phyloP scores from a whole-genome alignment of 2,888 invertebrate genomes.

The Steinernema hermaphroditum region DNA sequence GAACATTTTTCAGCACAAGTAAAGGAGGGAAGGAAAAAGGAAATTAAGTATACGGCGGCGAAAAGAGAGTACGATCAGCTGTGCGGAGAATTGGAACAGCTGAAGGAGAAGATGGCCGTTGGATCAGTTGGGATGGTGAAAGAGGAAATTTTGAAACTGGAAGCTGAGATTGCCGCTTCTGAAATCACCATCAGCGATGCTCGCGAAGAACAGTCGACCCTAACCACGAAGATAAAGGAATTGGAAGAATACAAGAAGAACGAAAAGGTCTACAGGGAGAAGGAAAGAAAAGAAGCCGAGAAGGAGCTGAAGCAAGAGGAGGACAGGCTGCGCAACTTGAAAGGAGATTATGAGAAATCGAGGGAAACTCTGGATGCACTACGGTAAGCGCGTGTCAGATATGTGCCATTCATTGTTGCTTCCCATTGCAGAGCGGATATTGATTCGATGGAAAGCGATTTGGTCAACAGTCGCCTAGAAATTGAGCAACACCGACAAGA shows the following conservation, averaged over 20 bases:
- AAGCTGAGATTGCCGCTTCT: constrained; percentile 33
- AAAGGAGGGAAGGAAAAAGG: too few relatives aligned
- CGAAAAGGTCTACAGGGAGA: constrained; percentile 39
- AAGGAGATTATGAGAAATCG: constrained; percentile 32
- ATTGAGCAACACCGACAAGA: neutral
- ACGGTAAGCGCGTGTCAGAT: neutral
- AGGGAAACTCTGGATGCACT: constrained; percentile 34
- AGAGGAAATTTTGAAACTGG: constrained; percentile 36
- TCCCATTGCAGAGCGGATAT: neutral
- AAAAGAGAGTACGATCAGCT: neutral
- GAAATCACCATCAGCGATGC: constrained; percentile 5
- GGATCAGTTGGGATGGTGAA: neutral
- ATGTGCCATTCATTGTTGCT: neutral
- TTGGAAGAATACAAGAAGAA: constrained; percentile 13
- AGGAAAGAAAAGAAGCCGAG: constrained; percentile 46
- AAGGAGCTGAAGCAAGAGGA: constrained; percentile 42
- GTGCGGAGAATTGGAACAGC: neutral
- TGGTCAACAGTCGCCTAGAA: neutral
- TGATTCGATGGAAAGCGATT: neutral
- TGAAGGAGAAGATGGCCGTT: neutral
- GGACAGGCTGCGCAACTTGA: constrained; percentile 35
- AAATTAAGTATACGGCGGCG: neutral
- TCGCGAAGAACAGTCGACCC: neutral
- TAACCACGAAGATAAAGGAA: neutral
- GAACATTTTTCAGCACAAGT: too few relatives aligned